Evolutionary conservation across 2,888 invertebrate genomes (phyloP).

Genomic region (Dynastes grantii): DNA sequence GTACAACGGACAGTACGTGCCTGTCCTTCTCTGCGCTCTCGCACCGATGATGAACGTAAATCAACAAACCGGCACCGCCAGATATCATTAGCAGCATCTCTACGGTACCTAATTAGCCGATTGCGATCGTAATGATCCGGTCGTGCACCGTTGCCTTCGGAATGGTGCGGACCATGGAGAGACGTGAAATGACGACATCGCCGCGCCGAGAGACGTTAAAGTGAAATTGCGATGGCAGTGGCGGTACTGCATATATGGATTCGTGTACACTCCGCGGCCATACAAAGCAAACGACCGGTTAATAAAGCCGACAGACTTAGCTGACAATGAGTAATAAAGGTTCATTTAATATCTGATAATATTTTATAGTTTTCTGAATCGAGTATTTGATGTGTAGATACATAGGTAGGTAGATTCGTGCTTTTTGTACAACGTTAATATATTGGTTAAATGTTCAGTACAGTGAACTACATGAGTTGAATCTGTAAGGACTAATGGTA

Average conservation of each 20-base stretch:
- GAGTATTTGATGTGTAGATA: too few species aligned
- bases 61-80: conserved; percentile 48
- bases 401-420: too few species aligned
- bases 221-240: conserved; percentile 28
- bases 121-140: conserved; percentile 50
- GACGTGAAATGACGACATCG: conserved; percentile 38
- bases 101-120: conserved; percentile 51
- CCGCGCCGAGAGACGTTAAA: conserved; percentile 32
- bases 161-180: conserved; percentile 43
- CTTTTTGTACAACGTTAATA: too few species aligned
- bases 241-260: conserved; percentile 2
- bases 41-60: conserved; percentile 41
- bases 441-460: too few species aligned
- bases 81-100: conserved; percentile 52
- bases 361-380: too few species aligned
- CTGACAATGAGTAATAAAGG: background rate
- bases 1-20: conserved; percentile 15
- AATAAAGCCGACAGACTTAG: background rate
- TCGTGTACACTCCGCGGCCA: background rate
- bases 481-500: too few species aligned
- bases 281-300: conserved; percentile 25
- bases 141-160: conserved; percentile 46
- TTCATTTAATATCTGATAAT: too few species aligned
- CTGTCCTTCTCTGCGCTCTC: conserved; percentile 22
- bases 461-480: too few species aligned